Conservation (phyloP, 2,888 invertebrate genomes). For the Ferdinandea cuprea region DNA sequence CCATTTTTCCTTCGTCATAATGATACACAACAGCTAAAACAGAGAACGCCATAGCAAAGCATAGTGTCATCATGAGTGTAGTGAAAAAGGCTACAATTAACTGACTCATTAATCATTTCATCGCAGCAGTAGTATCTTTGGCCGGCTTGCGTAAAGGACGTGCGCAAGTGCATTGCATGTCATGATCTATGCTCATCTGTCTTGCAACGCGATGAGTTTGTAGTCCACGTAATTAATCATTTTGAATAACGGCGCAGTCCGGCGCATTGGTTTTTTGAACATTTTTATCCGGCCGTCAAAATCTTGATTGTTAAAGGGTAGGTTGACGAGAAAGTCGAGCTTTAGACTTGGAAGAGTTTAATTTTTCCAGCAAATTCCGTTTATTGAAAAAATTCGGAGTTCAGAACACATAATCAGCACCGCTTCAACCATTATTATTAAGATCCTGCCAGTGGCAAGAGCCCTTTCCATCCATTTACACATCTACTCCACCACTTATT, state of each 20-base stretch:
- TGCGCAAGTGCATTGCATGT: constrained; percentile 35
- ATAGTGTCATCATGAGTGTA: constrained; percentile 47
- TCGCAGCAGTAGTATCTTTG: constrained; percentile 32
- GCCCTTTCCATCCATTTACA: not conserved
- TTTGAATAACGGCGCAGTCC: constrained; percentile 6
- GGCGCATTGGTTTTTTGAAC: no score
- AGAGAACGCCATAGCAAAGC: not conserved
- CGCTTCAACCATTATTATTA: no score
- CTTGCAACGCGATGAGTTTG: constrained; percentile 12
- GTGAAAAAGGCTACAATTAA: constrained; percentile 55
- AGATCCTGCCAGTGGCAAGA: no score
- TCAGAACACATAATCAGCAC: no score
- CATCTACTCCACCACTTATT: constrained; percentile 2
- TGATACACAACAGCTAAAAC: constrained; percentile 17
- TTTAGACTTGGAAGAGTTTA: no score
- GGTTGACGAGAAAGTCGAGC: no score
- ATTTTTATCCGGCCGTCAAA: no score
- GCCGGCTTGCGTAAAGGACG: constrained; percentile 46
- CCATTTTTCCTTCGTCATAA: constrained; percentile 32
- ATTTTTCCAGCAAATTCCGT: no score
- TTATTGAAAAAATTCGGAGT: no score
- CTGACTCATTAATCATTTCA: constrained; percentile 68
- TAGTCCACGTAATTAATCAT: constrained; percentile 51
- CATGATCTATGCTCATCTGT: constrained; percentile 60
- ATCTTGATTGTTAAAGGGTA: no score